Percentiles rank a stretch among this genome's conserved stretches.
Conservation (phyloP, 2,888 invertebrate species). For the Lasioglossum zephyrum region DNA sequence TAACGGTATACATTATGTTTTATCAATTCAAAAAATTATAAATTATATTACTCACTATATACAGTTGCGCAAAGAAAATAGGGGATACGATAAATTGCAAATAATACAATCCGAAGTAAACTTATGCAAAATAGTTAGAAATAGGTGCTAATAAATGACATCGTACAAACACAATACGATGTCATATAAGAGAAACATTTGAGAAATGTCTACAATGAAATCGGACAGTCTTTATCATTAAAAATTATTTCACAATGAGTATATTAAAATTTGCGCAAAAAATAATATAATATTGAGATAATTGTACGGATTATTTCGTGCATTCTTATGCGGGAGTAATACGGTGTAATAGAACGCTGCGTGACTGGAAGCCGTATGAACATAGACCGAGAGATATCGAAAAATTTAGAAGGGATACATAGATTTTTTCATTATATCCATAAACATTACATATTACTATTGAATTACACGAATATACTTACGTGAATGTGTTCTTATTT, state of each 20-base stretch:
- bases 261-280: neutral
- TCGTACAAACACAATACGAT: neutral
- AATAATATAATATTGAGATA: conserved; percentile 10
- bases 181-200: neutral
- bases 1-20: neutral
- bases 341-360: neutral
- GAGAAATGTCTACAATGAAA: neutral
- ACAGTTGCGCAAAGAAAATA: neutral
- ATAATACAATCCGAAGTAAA: neutral
- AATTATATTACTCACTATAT: neutral
- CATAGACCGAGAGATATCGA: neutral
- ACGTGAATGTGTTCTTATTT: conserved; percentile 74
- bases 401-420: neutral
- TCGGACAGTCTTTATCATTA: neutral
- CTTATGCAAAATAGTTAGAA: neutral
- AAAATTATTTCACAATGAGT: neutral
- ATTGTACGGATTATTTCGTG: neutral
- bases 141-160: neutral
- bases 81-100: neutral
- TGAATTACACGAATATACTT: conserved; percentile 59
- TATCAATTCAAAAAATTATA: neutral
- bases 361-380: neutral
- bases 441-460: neutral
- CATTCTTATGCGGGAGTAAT: neutral
- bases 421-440: neutral